These are phyloP conservation scores for Tillus elongatus DNA, from an alignment of 2,888 invertebrate species.

Conservation along the genomic window DNA sequence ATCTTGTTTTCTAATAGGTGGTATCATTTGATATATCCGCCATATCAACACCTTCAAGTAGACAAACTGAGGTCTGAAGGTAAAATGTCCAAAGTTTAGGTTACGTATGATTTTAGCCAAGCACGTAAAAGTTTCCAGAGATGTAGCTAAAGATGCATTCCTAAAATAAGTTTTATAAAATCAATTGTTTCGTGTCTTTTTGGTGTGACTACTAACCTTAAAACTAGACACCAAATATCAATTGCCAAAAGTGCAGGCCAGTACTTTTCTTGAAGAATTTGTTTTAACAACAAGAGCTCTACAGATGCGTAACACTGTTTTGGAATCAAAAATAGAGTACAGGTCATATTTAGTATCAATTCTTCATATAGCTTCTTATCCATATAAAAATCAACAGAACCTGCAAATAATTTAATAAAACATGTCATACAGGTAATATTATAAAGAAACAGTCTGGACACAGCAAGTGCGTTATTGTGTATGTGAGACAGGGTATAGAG, in stretches of 20 bases:
- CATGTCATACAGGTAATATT: too few species aligned
- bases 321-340: too few species aligned
- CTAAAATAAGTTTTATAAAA: too few species aligned
- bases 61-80: not conserved
- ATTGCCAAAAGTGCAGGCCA: constrained; percentile 28
- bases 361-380: constrained; percentile 18
- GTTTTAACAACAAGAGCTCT: constrained; percentile 24
- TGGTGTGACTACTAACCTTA: constrained; percentile 25
- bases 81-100: not conserved
- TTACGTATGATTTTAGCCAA: too few species aligned
- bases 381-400: constrained; percentile 18
- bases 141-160: too few species aligned
- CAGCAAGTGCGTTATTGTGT: too few species aligned
- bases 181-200: too few species aligned
- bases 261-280: constrained; percentile 24
- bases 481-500: too few species aligned
- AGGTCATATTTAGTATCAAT: constrained; percentile 23
- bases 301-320: too few species aligned
- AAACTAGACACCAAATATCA: constrained; percentile 30
- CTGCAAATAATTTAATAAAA: constrained; percentile 13
- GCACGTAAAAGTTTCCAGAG: too few species aligned
- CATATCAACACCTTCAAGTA: not conserved
- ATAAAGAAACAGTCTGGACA: too few species aligned
- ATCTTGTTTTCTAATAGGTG: not conserved
- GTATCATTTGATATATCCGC: not conserved